These are phyloP conservation scores for Dryococelus australis DNA, from an alignment of 2,888 invertebrate genomes.

Conservation along the genomic window DNA sequence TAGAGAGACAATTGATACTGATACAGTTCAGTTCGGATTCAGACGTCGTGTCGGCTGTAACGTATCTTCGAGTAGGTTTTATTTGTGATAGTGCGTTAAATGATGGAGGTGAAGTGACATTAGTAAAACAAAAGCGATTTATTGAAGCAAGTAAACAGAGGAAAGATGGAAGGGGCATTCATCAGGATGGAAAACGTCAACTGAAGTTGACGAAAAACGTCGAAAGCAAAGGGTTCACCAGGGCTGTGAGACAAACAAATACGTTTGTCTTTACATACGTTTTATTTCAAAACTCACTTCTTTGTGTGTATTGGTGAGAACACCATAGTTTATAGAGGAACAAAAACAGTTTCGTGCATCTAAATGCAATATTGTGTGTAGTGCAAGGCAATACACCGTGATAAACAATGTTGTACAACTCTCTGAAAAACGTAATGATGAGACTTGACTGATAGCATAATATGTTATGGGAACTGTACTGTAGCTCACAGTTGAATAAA, in stretches of 20 bases:
- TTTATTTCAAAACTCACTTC: neutral
- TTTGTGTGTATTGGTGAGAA: neutral
- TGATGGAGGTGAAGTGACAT: neutral
- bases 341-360: neutral
- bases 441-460: slow-evolving; percentile 19
- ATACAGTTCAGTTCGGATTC: slow-evolving; percentile 1
- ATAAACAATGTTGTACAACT: slow-evolving; percentile 28
- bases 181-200: neutral
- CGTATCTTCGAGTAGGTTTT: neutral
- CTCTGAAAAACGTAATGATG: slow-evolving; percentile 32
- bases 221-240: neutral
- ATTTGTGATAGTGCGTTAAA: neutral
- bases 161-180: neutral
- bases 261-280: neutral
- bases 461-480: slow-evolving; percentile 24
- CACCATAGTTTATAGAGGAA: slow-evolving; percentile 25
- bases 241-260: neutral
- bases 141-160: neutral
- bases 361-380: slow-evolving; percentile 29
- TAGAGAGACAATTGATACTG: neutral
- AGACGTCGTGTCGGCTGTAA: slow-evolving; percentile 12
- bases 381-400: slow-evolving; percentile 1
- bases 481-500: neutral
- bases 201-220: neutral
- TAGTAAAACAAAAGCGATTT: neutral